phyloP scores from a whole-genome alignment of 2,888 invertebrate genomes.

The Cryptosula pallasiana region DNA sequence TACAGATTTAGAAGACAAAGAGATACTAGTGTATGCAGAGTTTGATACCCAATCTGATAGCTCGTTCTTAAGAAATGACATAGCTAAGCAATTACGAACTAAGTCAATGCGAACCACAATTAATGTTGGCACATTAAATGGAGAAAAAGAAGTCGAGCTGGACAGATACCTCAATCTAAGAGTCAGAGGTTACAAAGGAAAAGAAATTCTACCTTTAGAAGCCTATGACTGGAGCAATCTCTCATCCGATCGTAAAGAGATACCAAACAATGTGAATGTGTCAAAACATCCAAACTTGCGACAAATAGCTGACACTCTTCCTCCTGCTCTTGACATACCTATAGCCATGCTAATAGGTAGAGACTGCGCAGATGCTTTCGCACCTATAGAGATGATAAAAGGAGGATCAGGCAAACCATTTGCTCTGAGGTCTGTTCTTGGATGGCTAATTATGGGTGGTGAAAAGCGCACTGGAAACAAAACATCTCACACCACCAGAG shows the following conservation, averaged over 20 bases:
- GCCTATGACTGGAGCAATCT: background rate
- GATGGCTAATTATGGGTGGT: background rate
- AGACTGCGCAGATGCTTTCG: background rate
- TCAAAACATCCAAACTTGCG: background rate
- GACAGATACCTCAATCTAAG: background rate
- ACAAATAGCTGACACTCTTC: background rate
- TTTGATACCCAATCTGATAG: background rate
- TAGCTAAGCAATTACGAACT: background rate
- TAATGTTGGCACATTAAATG: background rate
- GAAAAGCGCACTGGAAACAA: background rate
- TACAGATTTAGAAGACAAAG: background rate
- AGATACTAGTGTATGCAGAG: background rate
- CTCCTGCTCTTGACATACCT: background rate
- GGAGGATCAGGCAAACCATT: background rate
- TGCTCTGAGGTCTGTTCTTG: conserved; percentile 27
- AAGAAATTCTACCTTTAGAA: background rate
- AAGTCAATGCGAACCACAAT: background rate
- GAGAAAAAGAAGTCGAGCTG: background rate
- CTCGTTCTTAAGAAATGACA: background rate
- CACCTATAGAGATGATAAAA: background rate
- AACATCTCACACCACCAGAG: background rate
- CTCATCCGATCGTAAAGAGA: conserved; percentile 26
- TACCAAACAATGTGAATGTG: conserved; percentile 28
- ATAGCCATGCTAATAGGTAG: background rate
- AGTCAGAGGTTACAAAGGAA: background rate